Base-by-base conservation (phyloP, 2,113 vertebrate species). In the Esox niger region DNA sequence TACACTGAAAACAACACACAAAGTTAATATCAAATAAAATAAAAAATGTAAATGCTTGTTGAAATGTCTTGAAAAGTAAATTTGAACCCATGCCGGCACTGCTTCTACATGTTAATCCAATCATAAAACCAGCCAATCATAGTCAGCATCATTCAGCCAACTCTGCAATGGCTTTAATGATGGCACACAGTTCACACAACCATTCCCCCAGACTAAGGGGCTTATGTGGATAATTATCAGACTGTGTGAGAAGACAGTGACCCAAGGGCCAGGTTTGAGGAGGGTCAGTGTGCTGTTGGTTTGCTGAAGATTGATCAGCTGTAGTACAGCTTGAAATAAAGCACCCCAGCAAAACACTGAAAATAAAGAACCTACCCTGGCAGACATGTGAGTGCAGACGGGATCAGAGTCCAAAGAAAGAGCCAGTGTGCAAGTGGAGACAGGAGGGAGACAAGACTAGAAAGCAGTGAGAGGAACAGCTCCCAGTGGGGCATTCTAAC, bases 361-460 rank as follows among this genome's bases (percentile, higher is more conserved):
- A 70, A 60, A 70, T 64, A 32, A 77, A 62, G 33, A n/a, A 52
- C 59, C 75, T 68, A 17, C 38, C 11, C 47, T 74, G 61, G 58
- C 15, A 59, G 64, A 62, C 68, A 74, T 27, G 21, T 71, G 33
- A 70, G 68, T n/a, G 66, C 79, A 82, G 73, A 58, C 15, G 25
- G 26, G 27, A 10, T 32, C 15, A 15, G 23, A 59, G 17, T n/a
- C n/a, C n/a, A 54, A 25, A 59, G 27, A 59, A 26, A 85, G 78
- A 81, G 67, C 73, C 66, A 79, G 83, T 32, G n/a, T 82, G 72
- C 86, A 78, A 76, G 84, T 70, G 54, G 29, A 82, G 80, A 80
- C 77, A 81, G 21, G n/a, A n/a, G 43, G 27, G 46, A 74, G 64
- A 78, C 80, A 29, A 61, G 21, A 49, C 9, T 3, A 23, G 11